Evolutionary conservation across 53 echinoderm and acorn worm genomes (phyloP), one percentile per base, ranked within the genome.

Genomic region (Patiria pectinifera): DNA sequence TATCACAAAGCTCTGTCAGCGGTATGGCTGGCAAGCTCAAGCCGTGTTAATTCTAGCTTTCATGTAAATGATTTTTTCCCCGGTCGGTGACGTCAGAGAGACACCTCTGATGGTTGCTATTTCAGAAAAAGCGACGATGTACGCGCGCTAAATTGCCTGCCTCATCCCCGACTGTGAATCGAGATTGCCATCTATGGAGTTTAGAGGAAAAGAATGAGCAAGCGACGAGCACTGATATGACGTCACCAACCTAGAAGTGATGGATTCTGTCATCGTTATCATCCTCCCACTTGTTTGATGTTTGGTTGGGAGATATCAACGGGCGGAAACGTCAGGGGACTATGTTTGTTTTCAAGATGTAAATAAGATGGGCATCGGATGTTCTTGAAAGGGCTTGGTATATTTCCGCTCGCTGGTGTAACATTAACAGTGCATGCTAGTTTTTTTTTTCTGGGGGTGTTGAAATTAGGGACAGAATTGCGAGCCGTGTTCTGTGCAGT

Each of bases 211-310:
- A 45, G 47, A 9, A 2, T 19, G 7, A 48, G 12, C 21, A 44
- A 44, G 46, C 47, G 87, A 87, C 78, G 25, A 19, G 43, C 60
- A 11, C 22, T 75, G 44, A 76, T 77, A 16, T 89, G 80, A 89
- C 89, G 89, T 89, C 89, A 89, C 74, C 60, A 45, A 15, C 81
- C 69, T 23, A 66, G 61, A 69, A 26, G 71, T 48, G 53, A 72
- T 86, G 49, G 86, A 72, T 72, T 72, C 71, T 86, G 86, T 86
- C 71, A 71, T 71, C 69, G 80, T 6, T 13, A 47, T 82, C 26
- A 69, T 66, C 90, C 61, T 21, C 69, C 79, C 48, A 90, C 44
- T 84, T 82, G 90, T 80, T 80, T 81, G 74, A 86, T 72, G 71
- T 49, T 71, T 72, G n/a, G 86, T 62, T 71, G 48, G 44, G 19